A percentile compares a stretch with the other conserved stretches of the same genome.
These are phyloP conservation scores for Smutsia gigantea DNA, from an alignment of 2,797 vertebrate genomes.

Conservation along the genomic window DNA sequence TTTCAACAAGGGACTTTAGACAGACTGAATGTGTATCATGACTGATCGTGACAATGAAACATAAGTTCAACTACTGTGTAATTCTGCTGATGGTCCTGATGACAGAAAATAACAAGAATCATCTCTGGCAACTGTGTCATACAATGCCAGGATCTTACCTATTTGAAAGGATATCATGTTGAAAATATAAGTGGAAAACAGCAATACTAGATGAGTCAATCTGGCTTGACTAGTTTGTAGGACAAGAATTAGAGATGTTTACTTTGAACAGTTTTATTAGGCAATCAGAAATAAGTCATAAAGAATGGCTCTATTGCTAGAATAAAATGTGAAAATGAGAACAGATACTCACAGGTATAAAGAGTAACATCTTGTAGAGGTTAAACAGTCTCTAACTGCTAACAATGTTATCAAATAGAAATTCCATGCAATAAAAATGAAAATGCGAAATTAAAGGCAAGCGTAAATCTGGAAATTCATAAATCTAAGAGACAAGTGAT, in stretches of 20 bases:
- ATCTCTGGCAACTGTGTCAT: background rate
- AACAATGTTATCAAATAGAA: conserved; percentile 6
- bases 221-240: background rate
- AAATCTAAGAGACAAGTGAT: background rate
- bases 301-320: background rate
- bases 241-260: background rate
- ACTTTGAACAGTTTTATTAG: background rate
- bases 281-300: background rate
- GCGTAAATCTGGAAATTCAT: conserved; percentile 4
- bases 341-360: background rate
- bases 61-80: background rate
- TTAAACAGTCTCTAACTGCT: background rate
- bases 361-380: background rate
- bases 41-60: background rate
- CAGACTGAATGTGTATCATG: background rate
- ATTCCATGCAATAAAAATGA: conserved; percentile 24
- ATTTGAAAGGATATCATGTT: background rate
- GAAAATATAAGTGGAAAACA: background rate
- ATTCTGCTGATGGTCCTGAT: background rate
- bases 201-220: background rate
- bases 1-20: background rate
- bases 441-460: conserved; percentile 56
- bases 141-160: background rate
- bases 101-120: background rate
- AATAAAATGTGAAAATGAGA: conserved; percentile 2